Evolutionary conservation across 2,797 vertebrate species (phyloP).

Genomic region (Tapera naevia): DNA sequence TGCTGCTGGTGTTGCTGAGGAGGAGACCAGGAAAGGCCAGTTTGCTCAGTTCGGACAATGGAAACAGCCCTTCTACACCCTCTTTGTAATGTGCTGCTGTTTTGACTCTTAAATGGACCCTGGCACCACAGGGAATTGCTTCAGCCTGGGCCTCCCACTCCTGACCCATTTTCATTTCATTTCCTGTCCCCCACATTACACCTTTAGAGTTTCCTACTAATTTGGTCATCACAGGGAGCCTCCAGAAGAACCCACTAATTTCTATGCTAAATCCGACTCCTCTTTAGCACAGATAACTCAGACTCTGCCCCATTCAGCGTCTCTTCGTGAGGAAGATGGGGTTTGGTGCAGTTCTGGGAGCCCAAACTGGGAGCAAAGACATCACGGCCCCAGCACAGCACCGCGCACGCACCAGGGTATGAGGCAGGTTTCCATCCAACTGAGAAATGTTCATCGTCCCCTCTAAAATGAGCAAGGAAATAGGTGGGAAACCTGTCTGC

Average conservation of each 20-base stretch:
- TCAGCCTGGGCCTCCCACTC: slow-evolving; percentile 64
- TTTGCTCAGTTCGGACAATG: neutral
- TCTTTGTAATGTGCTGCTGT: slow-evolving; percentile 54
- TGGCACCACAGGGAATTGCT: slow-evolving; percentile 57
- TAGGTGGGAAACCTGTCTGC: neutral
- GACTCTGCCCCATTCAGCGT: neutral
- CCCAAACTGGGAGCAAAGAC: rapidly evolving
- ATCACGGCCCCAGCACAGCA: rapidly evolving
- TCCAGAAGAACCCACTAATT: neutral
- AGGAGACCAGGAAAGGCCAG: slow-evolving; percentile 25
- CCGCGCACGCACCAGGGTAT: no score
- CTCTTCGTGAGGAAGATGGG: neutral
- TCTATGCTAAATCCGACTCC: neutral
- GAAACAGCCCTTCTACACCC: slow-evolving; percentile 6
- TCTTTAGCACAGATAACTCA: neutral
- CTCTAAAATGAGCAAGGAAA: neutral
- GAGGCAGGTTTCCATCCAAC: neutral
- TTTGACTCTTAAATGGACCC: slow-evolving; percentile 59
- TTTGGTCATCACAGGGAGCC: slow-evolving; percentile 51
- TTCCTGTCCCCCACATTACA: slow-evolving; percentile 36
- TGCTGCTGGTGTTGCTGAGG: neutral
- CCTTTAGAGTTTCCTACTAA: slow-evolving; percentile 37
- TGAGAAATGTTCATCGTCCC: neutral
- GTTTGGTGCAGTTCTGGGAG: neutral
- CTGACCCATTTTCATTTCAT: slow-evolving; percentile 75